Evolutionary conservation across 2,113 vertebrate species (phyloP).

Genomic region (Zeus faber): DNA sequence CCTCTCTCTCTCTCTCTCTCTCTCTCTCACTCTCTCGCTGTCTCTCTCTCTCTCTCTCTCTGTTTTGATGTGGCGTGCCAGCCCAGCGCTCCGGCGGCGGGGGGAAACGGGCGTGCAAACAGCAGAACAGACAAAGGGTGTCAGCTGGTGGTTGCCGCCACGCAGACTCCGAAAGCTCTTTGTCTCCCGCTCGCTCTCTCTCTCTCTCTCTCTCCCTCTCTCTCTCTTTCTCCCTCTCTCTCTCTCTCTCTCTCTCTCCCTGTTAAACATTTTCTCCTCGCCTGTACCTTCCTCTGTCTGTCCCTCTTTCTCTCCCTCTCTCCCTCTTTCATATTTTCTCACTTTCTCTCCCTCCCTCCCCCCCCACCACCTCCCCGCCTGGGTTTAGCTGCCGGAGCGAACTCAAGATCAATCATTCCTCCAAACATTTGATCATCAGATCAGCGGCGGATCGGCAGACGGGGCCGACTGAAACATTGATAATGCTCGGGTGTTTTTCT

Average conservation of each 20-base stretch:
- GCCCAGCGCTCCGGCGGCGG: slow-evolving; percentile 60
- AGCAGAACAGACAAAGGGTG: slow-evolving; percentile 70
- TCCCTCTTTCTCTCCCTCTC: slow-evolving; percentile 14
- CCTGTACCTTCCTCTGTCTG: background rate
- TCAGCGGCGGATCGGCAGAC: slow-evolving; percentile 17
- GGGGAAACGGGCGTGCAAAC: slow-evolving; percentile 65
- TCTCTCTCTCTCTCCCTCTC: slow-evolving; percentile 32
- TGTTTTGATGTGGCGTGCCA: slow-evolving; percentile 67
- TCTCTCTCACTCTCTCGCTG: background rate
- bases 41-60: slow-evolving; percentile 4
- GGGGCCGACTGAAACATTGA: slow-evolving; percentile 22
- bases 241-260: slow-evolving; percentile 1
- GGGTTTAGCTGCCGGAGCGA: slow-evolving; percentile 19
- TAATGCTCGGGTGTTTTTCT: slow-evolving; percentile 8
- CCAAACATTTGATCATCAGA: slow-evolving; percentile 46
- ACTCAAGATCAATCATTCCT: slow-evolving; percentile 45
- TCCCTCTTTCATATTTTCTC: background rate
- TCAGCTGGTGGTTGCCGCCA: slow-evolving; percentile 68
- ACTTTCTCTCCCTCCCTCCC: background rate
- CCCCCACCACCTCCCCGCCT: background rate
- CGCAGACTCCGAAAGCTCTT: slow-evolving; percentile 41
- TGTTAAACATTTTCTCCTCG: background rate
- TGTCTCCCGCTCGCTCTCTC: slow-evolving; percentile 25
- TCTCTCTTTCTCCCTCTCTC: slow-evolving; percentile 29
- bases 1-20: slow-evolving; percentile 41